These are phyloP conservation scores for Brachionus rubens DNA, from an alignment of 1,140 invertebrate species.

Conservation along the genomic window DNA sequence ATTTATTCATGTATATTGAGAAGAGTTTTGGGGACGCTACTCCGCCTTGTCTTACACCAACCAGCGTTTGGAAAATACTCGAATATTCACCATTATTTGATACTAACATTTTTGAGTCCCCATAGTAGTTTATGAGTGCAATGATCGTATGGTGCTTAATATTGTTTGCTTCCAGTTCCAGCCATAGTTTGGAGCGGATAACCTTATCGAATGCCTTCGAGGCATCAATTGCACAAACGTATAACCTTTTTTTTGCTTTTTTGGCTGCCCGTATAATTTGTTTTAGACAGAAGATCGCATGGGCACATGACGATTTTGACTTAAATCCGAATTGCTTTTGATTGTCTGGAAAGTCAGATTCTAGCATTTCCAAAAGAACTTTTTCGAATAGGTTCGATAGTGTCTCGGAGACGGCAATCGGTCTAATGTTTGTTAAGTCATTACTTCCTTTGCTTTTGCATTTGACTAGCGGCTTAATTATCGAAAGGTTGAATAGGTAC, in stretches of 20 bases:
- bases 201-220: no score
- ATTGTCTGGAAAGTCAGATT: no score
- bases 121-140: not conserved
- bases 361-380: not conserved
- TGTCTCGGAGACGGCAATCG: no score
- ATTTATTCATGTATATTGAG: not conserved
- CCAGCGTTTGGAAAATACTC: not conserved
- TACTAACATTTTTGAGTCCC: not conserved
- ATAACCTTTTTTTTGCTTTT: not conserved
- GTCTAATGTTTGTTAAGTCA: no score
- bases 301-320: not conserved
- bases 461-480: no score
- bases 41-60: not conserved
- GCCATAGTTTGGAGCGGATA: no score
- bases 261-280: not conserved
- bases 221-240: not conserved
- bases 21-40: not conserved
- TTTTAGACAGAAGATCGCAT: no score
- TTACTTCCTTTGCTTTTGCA: no score
- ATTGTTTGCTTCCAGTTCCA: not conserved
- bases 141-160: not conserved
- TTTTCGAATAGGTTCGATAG: no score
- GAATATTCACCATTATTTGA: conserved; percentile 8
- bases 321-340: no score
- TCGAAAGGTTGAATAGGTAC: no score